Evolutionary conservation across 2,113 vertebrate genomes (phyloP), one percentile per base, ranked within the genome.

Genomic region (Neolamprologus longior): DNA sequence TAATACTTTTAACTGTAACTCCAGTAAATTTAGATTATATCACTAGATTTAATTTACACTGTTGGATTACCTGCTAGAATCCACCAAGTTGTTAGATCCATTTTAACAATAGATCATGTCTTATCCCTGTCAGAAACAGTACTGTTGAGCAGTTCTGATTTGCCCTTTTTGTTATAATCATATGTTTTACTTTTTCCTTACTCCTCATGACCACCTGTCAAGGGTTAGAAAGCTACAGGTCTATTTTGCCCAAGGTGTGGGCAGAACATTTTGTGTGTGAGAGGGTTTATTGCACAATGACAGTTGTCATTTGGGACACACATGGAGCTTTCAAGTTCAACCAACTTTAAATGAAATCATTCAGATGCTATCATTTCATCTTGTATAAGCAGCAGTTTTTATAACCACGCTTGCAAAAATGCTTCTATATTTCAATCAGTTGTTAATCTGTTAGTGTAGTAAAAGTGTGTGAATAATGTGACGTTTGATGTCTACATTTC

Each of bases 101-200:
- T 31, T 45, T 76, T 81, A 9, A 42, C 50, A 13, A 40, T 7
- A 61, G 28, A 28, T 81, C 53, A 9, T 6, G 50, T 21, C 55
- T 35, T 37, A 73, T 35, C 5, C 10, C 24, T 35, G 8, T 47
- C 19, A 52, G 42, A 81, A n/a, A 8, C 21, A 24, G 28, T 40
- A 19, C 63, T 93, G 84, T 83, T 73, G 90, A 95, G 88, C 93
- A 94, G 92, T 94, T 94, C 92, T 94, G 90, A 53, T 66, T 90
- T 84, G 82, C 86, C 85, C 81, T 73, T 84, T 83, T 80, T 52
- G 71, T 82, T 83, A 78, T 12, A 57, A 86, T 80, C 83, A 91
- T 94, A 86, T 87, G 83, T 50, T 92, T 91, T 73, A 68, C 85
- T 88, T 89, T 88, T 37, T 86, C 45, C 71, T 88, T 85, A 2